Base-by-base conservation (phyloP, 2,797 vertebrate genomes). In the Cirrhinus mrigala region DNA sequence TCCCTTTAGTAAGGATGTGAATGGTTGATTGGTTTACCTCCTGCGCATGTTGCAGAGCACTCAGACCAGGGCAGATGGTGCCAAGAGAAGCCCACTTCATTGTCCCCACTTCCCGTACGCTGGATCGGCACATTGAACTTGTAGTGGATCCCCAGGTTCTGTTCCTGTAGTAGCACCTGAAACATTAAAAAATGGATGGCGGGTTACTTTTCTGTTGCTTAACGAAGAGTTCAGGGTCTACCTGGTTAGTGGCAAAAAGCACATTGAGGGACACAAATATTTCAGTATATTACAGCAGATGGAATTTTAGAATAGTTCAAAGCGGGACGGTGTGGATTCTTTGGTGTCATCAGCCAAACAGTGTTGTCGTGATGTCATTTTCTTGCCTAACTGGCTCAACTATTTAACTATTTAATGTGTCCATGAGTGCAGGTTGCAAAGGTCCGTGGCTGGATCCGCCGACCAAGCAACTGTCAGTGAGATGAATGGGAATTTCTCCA, bases 151-250 rank as follows among this genome's bases (percentile, higher is more conserved):
- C 98, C 98, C 92, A 97, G 92, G 94, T 99, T 99, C 93, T 99
- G 97, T 90, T 99, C 98, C 92, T 99, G 98, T 77, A 99, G 96
- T 71, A 99, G 96, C 92, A 99, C 97, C 98, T 99, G 94, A 82
- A 91, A 90, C 90, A 89, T 56, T 22, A 2, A 29, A 29, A 37
- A 54, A 46, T 12, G 15, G 69, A 6, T 86, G 50, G 50, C 18
- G 48, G 8, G 33, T 60, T 77, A 44, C 37, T 76, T 37, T 56
- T 37, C 20, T 56, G 29, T 56, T 33, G 27, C 24, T 60, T 78
- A 78, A 60, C 1, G 9, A 40, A 56, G 20, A 76, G 12, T 33
- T n/a, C 29, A n/a, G 14, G 52, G 11, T 40, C 29, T 56, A n/a
- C 29, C 50, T 37, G 20, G 20, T 37, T 56, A 9, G 1, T 27